Evolutionary conservation across 2,113 vertebrate genomes (phyloP).

Genomic region (Melanocharis versteri): DNA sequence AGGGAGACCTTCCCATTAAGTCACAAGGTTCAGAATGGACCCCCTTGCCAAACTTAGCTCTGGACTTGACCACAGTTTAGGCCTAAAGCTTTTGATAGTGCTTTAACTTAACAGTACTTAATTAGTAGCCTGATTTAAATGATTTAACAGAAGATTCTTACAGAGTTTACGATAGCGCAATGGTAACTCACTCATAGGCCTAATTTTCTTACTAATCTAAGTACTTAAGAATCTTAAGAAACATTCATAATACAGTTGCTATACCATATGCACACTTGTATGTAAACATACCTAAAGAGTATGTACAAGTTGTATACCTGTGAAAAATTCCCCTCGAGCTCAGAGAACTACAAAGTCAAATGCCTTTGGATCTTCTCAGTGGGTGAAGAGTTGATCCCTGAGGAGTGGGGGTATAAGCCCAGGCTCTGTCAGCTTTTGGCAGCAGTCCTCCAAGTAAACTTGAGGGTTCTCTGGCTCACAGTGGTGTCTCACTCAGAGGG

Average conservation of each 20-base stretch:
- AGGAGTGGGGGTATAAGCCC: neutral
- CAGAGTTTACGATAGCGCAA: fast-evolving
- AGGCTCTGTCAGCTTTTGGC: neutral
- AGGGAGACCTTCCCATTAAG: neutral
- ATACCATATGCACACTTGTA: neutral
- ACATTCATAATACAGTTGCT: neutral
- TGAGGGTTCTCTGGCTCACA: neutral
- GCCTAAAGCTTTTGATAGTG: neutral
- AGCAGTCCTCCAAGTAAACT: neutral
- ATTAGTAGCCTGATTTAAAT: neutral
- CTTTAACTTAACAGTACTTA: neutral
- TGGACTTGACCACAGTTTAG: neutral
- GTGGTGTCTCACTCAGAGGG: neutral
- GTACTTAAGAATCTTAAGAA: neutral
- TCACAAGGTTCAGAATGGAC: neutral
- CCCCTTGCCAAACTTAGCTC: neutral
- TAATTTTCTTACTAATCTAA: neutral
- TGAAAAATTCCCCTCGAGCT: neutral
- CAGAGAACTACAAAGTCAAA: neutral
- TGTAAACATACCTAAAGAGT: neutral
- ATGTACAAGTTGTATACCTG: neutral
- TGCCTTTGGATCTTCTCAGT: neutral
- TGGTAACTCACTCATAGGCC: neutral
- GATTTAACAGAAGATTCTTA: neutral
- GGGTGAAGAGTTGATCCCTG: neutral